Base-by-base conservation (phyloP, 2,888 invertebrate genomes). In the Drosophila mercatorum region DNA sequence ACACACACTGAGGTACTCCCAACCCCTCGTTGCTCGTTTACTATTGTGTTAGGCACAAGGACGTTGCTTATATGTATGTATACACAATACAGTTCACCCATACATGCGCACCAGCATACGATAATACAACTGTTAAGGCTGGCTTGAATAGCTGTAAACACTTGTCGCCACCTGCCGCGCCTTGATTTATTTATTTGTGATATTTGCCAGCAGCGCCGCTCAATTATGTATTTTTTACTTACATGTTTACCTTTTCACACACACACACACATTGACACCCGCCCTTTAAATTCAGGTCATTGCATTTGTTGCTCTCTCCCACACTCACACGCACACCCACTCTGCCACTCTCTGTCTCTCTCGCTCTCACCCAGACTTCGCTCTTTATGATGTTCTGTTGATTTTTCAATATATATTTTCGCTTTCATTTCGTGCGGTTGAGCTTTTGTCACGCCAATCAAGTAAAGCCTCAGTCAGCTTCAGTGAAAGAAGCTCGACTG, bases 11-110 rank as follows among this genome's bases (percentile, higher is more conserved):
- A 28, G 5, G 3, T 10, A 28, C 31, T n/a, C 34, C 40, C 40
- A 40, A 11, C 58, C 28, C 60, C 41, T 49, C 10, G 31, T 22
- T 36, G 8, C 8, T 26, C 14, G 14, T 40, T 67, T 68, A 52
- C 67, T 85, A 72, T 89, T 89, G 83, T 79, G 90, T 78, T 80
- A 85, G 83, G 89, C 78, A 80, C 90, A 89, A 89, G 88, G 88
- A 89, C 86, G 80, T 75, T 75, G 69, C 71, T 68, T 79, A 81
- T 74, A 71, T 47, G 61, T 49, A 66, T 51, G 61, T 49, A 66
- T 51, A 55, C 76, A 64, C 51, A 51, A 38, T 36, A 43, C 53
- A 68, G 60, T 47, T 68, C 26, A 80, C 73, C 49, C 63, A 83
- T 75, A 67, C 87, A 75, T 79, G 76, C 84, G 68, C 84, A 79